Evolutionary conservation across 2,113 vertebrate species (phyloP).

Genomic region (Nymphicus hollandicus): DNA sequence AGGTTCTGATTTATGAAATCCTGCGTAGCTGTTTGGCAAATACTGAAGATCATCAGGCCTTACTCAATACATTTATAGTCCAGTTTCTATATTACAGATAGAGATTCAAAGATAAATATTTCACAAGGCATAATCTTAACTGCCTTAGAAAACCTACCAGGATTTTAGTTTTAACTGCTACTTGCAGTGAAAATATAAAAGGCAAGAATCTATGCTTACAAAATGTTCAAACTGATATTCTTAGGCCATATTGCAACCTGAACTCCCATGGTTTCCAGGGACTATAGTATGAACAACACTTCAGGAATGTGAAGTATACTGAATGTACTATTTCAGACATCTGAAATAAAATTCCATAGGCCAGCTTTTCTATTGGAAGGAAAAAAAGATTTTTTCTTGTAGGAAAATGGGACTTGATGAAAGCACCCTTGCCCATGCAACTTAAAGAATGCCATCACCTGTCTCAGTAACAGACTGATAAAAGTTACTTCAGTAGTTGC

Average conservation of each 20-base stretch:
- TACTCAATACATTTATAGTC: neutral
- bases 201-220: neutral
- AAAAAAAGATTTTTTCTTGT: neutral
- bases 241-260: neutral
- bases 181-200: neutral
- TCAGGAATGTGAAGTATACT: neutral
- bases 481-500: neutral
- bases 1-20: neutral
- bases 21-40: neutral
- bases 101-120: neutral
- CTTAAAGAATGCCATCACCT: neutral
- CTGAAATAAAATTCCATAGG: conserved; percentile 14
- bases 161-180: neutral
- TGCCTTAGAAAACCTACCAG: neutral
- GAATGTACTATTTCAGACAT: neutral
- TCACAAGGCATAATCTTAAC: neutral
- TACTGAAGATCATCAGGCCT: neutral
- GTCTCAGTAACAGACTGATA: neutral
- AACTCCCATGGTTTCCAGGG: conserved; percentile 10
- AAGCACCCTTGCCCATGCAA: neutral
- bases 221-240: neutral
- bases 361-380: neutral
- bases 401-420: neutral
- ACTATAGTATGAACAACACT: neutral
- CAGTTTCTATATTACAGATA: neutral